These are phyloP conservation scores for Tachina lurida DNA, from an alignment of 2,888 invertebrate species.

Conservation along the genomic window DNA sequence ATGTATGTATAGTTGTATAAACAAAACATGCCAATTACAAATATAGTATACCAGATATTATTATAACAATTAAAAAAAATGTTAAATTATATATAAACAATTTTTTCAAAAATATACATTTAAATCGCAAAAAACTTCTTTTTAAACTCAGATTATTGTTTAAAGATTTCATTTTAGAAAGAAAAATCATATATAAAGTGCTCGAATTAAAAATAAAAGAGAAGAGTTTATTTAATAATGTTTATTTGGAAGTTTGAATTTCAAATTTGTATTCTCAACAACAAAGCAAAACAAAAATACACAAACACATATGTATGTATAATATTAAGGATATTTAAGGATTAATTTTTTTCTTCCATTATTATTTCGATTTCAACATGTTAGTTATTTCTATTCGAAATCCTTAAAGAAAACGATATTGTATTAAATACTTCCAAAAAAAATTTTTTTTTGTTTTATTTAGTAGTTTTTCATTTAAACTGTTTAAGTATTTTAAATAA, in stretches of 20 bases:
- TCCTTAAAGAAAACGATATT: constrained; percentile 82
- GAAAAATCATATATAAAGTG: constrained; percentile 27
- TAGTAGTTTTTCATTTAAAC: constrained; percentile 66
- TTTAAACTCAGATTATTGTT: constrained; percentile 11
- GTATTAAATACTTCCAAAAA: constrained; percentile 81
- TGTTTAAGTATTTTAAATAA: constrained; percentile 70
- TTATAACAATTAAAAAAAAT: constrained; percentile 41
- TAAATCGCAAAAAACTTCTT: constrained; percentile 17
- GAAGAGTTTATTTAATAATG: constrained; percentile 6
- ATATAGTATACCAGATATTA: constrained; percentile 52
- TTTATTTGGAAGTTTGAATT: constrained; percentile 60
- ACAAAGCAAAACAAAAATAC: constrained; percentile 30
- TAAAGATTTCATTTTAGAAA: background rate
- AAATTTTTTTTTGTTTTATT: constrained; percentile 28
- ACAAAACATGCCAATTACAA: constrained; percentile 70
- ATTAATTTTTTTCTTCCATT: constrained; percentile 36
- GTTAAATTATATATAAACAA: constrained; percentile 42
- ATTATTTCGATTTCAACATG: constrained; percentile 23
- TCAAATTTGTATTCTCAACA: constrained; percentile 31
- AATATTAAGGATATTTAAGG: constrained; percentile 57
- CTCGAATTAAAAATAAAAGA: constrained; percentile 25
- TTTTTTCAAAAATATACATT: constrained; percentile 20
- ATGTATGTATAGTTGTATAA: constrained; percentile 18
- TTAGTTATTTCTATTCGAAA: constrained; percentile 81
- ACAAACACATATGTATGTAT: constrained; percentile 19